phyloP scores from a whole-genome alignment of 2,797 vertebrate species.

The Steatocranus sp. region DNA sequence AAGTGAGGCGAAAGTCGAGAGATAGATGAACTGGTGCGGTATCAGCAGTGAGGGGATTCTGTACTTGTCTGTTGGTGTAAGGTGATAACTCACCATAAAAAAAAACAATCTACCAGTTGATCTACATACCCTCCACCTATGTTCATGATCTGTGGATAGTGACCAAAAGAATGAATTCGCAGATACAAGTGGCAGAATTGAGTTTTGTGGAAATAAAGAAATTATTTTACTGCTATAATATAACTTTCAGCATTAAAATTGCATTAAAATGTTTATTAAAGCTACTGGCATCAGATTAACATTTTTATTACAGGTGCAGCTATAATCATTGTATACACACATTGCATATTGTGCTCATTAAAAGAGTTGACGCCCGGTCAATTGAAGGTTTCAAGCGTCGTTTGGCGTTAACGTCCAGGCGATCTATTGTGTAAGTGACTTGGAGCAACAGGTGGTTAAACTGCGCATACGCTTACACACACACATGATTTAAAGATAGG shows the following conservation, averaged over 20 bases:
- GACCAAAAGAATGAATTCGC: background rate
- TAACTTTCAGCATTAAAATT: background rate
- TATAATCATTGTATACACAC: background rate
- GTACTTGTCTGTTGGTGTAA: background rate
- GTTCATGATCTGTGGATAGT: background rate
- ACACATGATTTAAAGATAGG: background rate
- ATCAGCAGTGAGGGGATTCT: background rate
- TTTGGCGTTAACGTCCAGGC: accelerated
- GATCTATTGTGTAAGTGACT: background rate
- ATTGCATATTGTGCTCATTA: background rate
- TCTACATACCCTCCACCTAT: background rate
- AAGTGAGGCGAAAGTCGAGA: background rate
- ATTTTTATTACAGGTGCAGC: background rate
- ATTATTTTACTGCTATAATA: background rate
- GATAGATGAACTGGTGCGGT: background rate
- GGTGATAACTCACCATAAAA: background rate
- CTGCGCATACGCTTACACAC: background rate
- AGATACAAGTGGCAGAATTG: background rate
- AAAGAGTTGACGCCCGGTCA: background rate
- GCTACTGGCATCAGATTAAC: background rate
- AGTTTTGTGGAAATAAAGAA: background rate
- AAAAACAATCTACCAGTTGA: background rate
- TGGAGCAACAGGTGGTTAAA: background rate
- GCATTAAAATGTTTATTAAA: background rate
- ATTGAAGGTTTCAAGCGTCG: background rate